A percentile compares a stretch with the other conserved stretches of the same genome.
Evolutionary conservation across 2,797 vertebrate genomes (phyloP).

Genomic region (Lerista edwardsae): DNA sequence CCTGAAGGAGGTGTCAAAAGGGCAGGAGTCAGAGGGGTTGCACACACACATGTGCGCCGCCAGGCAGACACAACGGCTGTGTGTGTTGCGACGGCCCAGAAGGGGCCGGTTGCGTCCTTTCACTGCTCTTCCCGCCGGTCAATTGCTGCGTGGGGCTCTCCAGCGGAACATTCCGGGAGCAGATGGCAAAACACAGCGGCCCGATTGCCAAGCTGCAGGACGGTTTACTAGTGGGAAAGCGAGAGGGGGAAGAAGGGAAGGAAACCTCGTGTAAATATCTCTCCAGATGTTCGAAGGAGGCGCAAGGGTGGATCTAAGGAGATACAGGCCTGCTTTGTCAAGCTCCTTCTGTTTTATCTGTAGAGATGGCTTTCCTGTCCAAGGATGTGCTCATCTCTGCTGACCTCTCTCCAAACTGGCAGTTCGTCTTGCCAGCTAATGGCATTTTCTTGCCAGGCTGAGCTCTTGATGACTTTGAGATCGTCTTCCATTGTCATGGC

Average conservation of each 20-base stretch:
- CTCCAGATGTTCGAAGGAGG: constrained; percentile 14
- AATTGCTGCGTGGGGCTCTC: background rate
- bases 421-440: background rate
- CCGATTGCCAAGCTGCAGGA: constrained; percentile 1
- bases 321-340: background rate
- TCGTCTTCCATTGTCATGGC: background rate
- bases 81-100: background rate
- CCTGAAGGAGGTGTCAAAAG: background rate
- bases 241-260: background rate
- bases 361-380: background rate
- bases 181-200: background rate
- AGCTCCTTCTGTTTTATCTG: fast-evolving
- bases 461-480: background rate
- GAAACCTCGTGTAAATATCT: constrained; percentile 9
- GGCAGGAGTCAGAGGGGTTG: constrained; percentile 16
- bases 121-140: background rate
- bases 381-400: background rate
- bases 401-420: background rate
- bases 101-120: background rate
- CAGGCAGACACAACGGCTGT: background rate
- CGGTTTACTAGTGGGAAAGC: background rate
- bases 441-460: background rate
- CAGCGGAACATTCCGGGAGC: background rate
- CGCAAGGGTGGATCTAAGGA: background rate
- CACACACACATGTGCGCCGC: background rate